Evolutionary conservation across 2,113 vertebrate genomes (phyloP).

Genomic region (Passerina amoena): DNA sequence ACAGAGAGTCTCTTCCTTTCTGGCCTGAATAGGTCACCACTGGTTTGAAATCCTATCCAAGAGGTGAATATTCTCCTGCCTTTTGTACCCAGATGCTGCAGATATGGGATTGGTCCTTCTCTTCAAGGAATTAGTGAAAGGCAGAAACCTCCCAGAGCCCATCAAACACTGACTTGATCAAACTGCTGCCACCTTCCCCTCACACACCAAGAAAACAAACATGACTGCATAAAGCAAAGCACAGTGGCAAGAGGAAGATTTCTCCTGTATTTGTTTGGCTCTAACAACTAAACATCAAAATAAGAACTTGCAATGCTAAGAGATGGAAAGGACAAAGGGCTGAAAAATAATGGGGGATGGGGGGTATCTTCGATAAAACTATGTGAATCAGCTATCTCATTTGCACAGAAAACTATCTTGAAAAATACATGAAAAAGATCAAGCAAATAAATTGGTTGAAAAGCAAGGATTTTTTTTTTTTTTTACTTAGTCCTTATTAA

Average conservation of each 20-base stretch:
- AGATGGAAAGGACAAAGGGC: background rate
- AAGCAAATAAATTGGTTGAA: background rate
- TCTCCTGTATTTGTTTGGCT: background rate
- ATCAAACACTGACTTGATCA: background rate
- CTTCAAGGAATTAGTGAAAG: background rate
- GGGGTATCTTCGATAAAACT: background rate
- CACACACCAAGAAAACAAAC: background rate
- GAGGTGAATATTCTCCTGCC: rapidly evolving
- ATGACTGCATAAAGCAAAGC: background rate
- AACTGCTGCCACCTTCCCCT: background rate
- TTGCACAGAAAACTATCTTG: background rate
- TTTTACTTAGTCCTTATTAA: background rate
- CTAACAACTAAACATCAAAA: background rate
- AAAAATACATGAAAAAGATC: background rate
- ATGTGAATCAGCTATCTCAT: background rate
- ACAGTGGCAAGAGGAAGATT: background rate
- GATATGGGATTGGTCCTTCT: background rate
- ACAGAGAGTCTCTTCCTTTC: background rate
- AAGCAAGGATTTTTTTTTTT: background rate
- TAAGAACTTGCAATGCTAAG: background rate
- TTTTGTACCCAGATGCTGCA: background rate
- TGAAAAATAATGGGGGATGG: background rate
- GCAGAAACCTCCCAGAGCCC: background rate
- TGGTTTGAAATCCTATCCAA: background rate
- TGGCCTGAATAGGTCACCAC: background rate